Conservation (phyloP, 2,797 vertebrate species). For the Tiaroga cobitis region DNA sequence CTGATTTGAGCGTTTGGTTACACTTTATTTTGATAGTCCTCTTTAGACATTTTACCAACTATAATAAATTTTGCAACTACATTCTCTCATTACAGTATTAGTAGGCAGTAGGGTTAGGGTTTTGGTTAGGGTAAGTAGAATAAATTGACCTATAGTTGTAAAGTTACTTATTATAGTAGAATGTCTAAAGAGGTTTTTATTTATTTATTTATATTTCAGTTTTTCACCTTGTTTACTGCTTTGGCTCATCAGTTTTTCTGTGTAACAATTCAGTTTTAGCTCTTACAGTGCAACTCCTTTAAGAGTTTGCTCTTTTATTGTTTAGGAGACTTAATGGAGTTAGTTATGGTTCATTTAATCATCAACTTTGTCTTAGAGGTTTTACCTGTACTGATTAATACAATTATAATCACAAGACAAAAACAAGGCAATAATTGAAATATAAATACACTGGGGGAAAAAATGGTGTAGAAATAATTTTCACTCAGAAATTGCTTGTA, state of each 20-base stretch:
- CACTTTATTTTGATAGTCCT: neutral
- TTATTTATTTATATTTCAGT: neutral
- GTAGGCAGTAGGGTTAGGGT: neutral
- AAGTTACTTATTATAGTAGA: neutral
- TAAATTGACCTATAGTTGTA: neutral
- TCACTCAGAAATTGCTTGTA: neutral
- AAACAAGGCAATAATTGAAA: neutral
- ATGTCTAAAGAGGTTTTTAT: neutral
- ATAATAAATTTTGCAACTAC: neutral
- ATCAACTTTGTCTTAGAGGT: neutral
- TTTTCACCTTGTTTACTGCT: neutral
- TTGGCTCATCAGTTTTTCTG: neutral
- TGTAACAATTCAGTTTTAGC: neutral
- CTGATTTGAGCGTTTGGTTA: neutral
- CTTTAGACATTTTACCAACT: neutral
- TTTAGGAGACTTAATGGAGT: neutral
- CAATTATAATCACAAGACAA: too few species aligned
- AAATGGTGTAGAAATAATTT: too few species aligned
- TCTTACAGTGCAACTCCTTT: neutral
- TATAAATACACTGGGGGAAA: neutral
- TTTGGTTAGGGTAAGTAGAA: neutral
- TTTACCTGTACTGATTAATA: too few species aligned
- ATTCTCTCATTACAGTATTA: neutral
- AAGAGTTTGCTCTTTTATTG: neutral
- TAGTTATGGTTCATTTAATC: neutral